Evolutionary conservation across 2,888 invertebrate genomes (phyloP).

Genomic region (Napeogenes sylphis): DNA sequence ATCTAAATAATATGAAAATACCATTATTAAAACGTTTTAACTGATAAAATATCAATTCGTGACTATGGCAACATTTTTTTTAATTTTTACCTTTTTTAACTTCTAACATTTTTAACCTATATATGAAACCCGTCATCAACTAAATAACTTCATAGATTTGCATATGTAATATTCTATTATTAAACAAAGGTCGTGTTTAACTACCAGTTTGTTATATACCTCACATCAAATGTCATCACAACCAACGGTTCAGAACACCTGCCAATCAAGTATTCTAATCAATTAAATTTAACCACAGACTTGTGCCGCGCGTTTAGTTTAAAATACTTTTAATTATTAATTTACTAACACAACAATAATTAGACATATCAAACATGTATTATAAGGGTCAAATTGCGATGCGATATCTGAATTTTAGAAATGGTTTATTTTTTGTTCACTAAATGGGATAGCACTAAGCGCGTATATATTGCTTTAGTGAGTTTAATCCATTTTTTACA

Average conservation of each 20-base stretch:
- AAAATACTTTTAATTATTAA: constrained; percentile 17
- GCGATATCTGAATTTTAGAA: too few species aligned
- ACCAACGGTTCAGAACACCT: constrained; percentile 36
- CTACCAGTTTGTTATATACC: constrained; percentile 54
- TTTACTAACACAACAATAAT: neutral
- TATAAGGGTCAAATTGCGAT: too few species aligned
- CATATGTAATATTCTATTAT: constrained; percentile 29
- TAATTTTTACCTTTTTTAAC: too few species aligned
- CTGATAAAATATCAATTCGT: too few species aligned
- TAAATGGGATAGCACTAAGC: too few species aligned
- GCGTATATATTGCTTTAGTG: too few species aligned
- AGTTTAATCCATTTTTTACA: neutral
- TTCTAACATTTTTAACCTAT: neutral
- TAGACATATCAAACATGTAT: neutral
- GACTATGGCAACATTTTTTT: too few species aligned
- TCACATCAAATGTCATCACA: constrained; percentile 39
- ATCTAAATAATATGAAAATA: too few species aligned
- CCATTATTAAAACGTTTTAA: too few species aligned
- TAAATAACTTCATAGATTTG: constrained; percentile 18
- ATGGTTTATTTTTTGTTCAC: too few species aligned
- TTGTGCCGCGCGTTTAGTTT: constrained; percentile 15
- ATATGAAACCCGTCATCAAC: neutral
- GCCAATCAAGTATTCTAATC: constrained; percentile 22
- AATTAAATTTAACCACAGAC: constrained; percentile 20
- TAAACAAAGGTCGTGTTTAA: constrained; percentile 40